A percentile compares a stretch with the other conserved stretches of the same genome.
Conservation (phyloP, 2,888 invertebrate genomes). For the Syrphus vitripennis region DNA sequence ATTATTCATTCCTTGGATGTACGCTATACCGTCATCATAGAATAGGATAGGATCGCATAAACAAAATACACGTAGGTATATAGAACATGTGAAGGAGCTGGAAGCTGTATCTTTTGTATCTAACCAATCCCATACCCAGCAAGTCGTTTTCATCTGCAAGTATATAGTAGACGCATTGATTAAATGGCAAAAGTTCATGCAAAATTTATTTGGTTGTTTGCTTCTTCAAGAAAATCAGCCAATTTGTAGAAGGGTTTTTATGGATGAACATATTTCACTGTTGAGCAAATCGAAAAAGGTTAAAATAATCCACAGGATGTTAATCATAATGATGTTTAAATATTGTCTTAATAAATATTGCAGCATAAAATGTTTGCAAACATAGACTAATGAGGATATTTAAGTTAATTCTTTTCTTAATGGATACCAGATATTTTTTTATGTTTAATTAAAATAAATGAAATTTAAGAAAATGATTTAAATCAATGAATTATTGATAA, state of each 20-base stretch:
- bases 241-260: slow-evolving; percentile 50
- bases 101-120: not conserved
- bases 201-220: slow-evolving; percentile 34
- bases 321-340: slow-evolving; percentile 23
- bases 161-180: slow-evolving; percentile 19
- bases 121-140: not conserved
- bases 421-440: not conserved
- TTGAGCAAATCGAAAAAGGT: slow-evolving; percentile 2
- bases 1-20: slow-evolving; percentile 51
- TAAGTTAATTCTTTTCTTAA: not conserved
- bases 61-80: not conserved
- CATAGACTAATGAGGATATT: not conserved
- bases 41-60: not conserved
- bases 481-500: too few species aligned
- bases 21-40: not conserved
- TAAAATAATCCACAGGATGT: slow-evolving; percentile 1
- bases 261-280: slow-evolving; percentile 43
- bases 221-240: slow-evolving; percentile 41
- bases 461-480: too few species aligned
- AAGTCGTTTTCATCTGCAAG: not conserved
- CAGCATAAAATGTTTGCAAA: not conserved
- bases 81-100: not conserved
- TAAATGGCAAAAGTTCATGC: slow-evolving; percentile 50
- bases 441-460: too few species aligned
- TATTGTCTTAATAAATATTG: not conserved